Evolutionary conservation across 1,140 invertebrate genomes (phyloP).

Genomic region (Leguminivora glycinivorella): DNA sequence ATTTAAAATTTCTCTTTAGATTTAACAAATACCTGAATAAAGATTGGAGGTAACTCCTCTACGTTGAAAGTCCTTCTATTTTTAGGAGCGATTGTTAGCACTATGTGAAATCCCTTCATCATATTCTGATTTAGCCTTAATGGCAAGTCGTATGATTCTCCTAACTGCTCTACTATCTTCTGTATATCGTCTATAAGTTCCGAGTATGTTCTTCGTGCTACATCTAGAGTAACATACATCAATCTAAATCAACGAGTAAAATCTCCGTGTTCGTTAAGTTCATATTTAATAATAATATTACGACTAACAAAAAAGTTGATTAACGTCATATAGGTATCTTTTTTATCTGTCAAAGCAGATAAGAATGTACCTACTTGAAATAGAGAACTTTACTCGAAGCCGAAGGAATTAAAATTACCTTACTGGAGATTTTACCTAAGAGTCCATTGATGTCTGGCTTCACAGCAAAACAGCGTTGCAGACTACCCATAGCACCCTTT

Average conservation of each 20-base stretch:
- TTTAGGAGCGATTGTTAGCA: conserved; percentile 78
- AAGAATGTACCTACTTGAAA: neutral
- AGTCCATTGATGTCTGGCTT: conserved; percentile 86
- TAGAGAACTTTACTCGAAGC: neutral
- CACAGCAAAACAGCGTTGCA: conserved; percentile 92
- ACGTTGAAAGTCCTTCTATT: conserved; percentile 71
- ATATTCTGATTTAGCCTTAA: conserved; percentile 84
- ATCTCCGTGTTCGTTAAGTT: neutral
- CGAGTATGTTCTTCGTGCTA: conserved; percentile 87
- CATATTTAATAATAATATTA: no score
- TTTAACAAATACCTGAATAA: conserved; percentile 81
- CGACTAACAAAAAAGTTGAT: neutral
- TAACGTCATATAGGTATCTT: neutral
- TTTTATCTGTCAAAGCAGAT: conserved; percentile 1
- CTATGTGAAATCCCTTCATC: conserved; percentile 88
- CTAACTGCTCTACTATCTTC: conserved; percentile 82
- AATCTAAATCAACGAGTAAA: neutral
- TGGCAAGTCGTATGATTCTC: conserved; percentile 82
- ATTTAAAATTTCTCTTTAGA: neutral
- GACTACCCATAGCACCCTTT: conserved; percentile 84
- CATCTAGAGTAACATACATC: conserved; percentile 70
- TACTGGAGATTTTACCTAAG: conserved; percentile 54
- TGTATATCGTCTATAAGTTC: conserved; percentile 89
- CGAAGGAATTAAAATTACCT: neutral
- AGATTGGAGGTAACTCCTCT: conserved; percentile 82